Evolutionary conservation across 2,888 invertebrate species (phyloP).

Genomic region (Tipula vernalis): DNA sequence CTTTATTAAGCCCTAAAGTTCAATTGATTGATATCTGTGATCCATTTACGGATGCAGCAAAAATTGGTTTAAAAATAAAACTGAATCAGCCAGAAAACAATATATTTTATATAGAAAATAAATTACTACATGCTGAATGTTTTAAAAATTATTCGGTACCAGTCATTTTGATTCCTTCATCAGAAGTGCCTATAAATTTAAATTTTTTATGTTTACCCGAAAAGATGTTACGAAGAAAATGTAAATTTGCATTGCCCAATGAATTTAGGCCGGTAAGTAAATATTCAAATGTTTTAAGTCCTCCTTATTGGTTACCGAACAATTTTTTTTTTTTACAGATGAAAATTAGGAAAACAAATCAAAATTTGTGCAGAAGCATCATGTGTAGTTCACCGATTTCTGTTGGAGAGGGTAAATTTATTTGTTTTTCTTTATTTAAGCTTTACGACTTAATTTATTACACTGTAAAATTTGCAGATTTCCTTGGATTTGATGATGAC

Average conservation of each 20-base stretch:
- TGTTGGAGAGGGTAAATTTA: background rate
- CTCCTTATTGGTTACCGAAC: background rate
- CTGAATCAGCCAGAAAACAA: background rate
- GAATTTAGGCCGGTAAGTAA: background rate
- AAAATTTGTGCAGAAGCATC: background rate
- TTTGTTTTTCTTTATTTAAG: background rate
- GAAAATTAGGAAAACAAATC: background rate
- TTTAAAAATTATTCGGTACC: background rate
- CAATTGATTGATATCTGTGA: background rate
- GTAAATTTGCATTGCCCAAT: background rate
- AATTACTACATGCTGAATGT: background rate
- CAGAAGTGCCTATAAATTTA: background rate
- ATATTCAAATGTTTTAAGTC: background rate
- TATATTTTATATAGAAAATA: conserved; percentile 5
- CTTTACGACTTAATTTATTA: background rate
- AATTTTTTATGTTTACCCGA: background rate
- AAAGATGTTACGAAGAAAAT: background rate
- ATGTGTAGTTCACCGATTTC: background rate
- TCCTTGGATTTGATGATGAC: background rate
- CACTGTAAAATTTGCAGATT: background rate
- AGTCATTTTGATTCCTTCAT: background rate
- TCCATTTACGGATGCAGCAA: background rate
- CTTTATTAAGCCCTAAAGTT: background rate
- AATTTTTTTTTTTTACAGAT: background rate
- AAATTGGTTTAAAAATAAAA: background rate